phyloP scores from a whole-genome alignment of 2,113 vertebrate genomes.

The Athene cunicularia region DNA sequence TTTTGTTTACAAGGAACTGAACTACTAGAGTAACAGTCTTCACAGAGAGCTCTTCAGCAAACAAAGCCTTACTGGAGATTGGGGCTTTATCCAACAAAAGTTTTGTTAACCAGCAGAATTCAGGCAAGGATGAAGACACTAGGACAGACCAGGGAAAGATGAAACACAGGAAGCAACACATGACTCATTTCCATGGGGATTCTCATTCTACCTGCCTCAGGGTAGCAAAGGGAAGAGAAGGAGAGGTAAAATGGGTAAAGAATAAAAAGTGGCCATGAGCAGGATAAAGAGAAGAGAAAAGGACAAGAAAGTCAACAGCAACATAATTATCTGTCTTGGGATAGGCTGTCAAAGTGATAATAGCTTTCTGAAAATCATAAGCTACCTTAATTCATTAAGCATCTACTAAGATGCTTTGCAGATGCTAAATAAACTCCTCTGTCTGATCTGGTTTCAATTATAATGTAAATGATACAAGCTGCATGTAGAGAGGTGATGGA shows the following conservation, averaged over 20 bases:
- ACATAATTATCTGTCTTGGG: background rate
- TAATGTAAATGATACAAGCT: slow-evolving; percentile 5
- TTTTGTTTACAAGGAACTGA: background rate
- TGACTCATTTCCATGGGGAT: background rate
- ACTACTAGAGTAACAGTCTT: background rate
- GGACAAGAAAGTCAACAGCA: background rate
- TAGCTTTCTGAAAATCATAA: slow-evolving; percentile 48
- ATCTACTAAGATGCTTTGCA: slow-evolving; percentile 11
- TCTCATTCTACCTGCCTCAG: background rate
- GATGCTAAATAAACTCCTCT: slow-evolving; percentile 2
- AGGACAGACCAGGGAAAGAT: background rate
- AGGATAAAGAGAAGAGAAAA: background rate
- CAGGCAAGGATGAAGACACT: background rate
- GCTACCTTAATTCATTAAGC: slow-evolving; percentile 39
- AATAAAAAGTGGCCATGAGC: background rate
- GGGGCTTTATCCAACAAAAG: background rate
- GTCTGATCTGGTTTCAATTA: slow-evolving; percentile 32
- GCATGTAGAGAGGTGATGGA: background rate
- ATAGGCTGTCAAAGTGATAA: slow-evolving; percentile 1
- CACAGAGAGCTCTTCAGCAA: background rate
- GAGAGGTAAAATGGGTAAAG: background rate
- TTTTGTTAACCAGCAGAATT: background rate
- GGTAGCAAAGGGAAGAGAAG: background rate
- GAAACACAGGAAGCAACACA: background rate
- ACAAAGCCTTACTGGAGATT: background rate